phyloP scores from a whole-genome alignment of 2,797 vertebrate genomes.

The Sebastes iracundus region DNA sequence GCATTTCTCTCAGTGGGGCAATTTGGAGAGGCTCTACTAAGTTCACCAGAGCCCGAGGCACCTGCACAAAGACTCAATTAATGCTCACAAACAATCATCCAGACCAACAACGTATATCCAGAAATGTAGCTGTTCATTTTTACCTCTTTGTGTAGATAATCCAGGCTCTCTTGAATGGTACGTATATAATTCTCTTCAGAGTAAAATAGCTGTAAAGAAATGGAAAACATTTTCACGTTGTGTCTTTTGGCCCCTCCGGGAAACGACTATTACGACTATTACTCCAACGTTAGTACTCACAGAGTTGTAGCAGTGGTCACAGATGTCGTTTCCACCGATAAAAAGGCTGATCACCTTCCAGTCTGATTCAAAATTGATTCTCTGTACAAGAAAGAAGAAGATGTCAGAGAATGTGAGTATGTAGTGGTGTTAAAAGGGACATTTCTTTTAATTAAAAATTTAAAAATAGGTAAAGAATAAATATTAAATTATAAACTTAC shows the following conservation, averaged over 20 bases:
- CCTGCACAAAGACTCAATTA: conserved; percentile 72
- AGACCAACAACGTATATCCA: background rate
- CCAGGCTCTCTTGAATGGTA: conserved; percentile 84
- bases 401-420: background rate
- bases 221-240: background rate
- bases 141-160: conserved; percentile 89
- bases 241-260: background rate
- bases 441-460: background rate
- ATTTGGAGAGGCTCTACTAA: conserved; percentile 85
- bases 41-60: conserved; percentile 90
- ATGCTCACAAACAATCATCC: background rate
- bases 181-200: conserved; percentile 80
- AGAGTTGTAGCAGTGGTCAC: conserved; percentile 86
- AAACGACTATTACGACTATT: background rate
- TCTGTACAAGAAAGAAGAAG: conserved; percentile 73
- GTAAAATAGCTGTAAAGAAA: conserved; percentile 77
- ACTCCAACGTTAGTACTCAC: conserved; percentile 79
- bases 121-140: background rate
- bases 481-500: conserved; percentile 67
- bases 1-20: conserved; percentile 80
- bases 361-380: conserved; percentile 84
- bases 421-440: background rate
- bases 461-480: background rate
- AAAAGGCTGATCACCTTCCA: conserved; percentile 94
- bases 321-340: conserved; percentile 89